Evolutionary conservation across 2,888 invertebrate genomes (phyloP).

Genomic region (Strigamia maritima): DNA sequence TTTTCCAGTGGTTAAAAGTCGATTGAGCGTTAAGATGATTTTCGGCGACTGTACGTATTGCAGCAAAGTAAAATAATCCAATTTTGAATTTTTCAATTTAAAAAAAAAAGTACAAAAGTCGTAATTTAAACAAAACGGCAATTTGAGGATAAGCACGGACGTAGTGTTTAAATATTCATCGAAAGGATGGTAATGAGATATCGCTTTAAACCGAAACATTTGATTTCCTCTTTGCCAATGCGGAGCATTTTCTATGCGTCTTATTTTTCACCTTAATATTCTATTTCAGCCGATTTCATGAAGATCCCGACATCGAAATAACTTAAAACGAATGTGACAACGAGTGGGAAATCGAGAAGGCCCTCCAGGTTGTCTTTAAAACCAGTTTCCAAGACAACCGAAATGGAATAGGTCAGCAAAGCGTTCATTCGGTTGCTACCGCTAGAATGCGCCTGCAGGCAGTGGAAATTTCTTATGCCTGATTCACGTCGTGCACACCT

Average conservation of each 20-base stretch:
- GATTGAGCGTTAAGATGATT: constrained; percentile 41
- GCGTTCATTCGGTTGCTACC: constrained; percentile 7
- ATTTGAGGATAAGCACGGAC: neutral
- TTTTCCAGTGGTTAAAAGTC: constrained; percentile 41
- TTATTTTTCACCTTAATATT: constrained; percentile 1
- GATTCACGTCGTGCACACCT: constrained; percentile 5
- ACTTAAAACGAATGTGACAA: neutral
- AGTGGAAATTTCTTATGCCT: neutral
- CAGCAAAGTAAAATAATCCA: constrained; percentile 37
- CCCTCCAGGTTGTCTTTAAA: constrained; percentile 5
- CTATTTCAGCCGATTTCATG: constrained; percentile 8
- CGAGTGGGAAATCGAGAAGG: neutral
- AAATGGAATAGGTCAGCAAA: constrained; percentile 8
- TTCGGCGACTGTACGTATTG: constrained; percentile 42
- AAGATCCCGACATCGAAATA: neutral
- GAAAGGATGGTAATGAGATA: constrained; percentile 12
- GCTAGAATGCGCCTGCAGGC: constrained; percentile 17
- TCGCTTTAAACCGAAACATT: neutral
- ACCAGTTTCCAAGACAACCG: constrained; percentile 18
- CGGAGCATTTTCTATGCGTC: neutral
- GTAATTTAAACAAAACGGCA: neutral
- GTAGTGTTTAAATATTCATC: constrained; percentile 1
- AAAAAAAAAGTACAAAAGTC: neutral
- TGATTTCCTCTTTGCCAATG: constrained; percentile 11
- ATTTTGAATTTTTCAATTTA: neutral